Conservation (phyloP, 2,888 invertebrate species). For the Phengaris arion region DNA sequence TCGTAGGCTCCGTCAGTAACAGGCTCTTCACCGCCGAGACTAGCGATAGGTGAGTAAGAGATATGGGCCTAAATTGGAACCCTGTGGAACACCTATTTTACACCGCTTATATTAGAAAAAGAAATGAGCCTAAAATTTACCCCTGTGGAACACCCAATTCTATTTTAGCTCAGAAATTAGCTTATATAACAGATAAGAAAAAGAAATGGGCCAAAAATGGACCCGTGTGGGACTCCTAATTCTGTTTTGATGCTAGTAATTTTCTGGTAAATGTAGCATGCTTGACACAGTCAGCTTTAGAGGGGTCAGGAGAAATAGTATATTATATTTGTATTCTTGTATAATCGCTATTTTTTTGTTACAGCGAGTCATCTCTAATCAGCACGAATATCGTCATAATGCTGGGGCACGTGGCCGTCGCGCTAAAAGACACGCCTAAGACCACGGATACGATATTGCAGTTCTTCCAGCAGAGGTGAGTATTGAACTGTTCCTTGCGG, state of each 20-base stretch:
- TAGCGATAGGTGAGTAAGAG: conserved; percentile 83
- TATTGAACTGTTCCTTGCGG: background rate
- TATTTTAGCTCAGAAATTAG: conserved; percentile 81
- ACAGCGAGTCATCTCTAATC: conserved; percentile 93
- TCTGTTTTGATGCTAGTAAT: background rate
- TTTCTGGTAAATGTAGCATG: background rate
- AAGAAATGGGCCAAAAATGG: background rate
- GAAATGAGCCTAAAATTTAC: background rate
- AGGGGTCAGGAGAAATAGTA: background rate
- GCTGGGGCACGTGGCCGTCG: conserved; percentile 97
- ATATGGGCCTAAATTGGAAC: background rate
- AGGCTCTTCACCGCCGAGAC: conserved; percentile 96
- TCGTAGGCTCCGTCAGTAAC: conserved; percentile 97
- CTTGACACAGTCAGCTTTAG: background rate
- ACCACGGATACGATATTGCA: conserved; percentile 97
- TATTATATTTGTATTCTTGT: too few species aligned
- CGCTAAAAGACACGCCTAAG: conserved; percentile 94
- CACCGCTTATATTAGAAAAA: conserved; percentile 77
- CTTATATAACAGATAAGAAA: conserved; percentile 80
- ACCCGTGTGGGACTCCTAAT: background rate
- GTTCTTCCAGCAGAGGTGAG: conserved; percentile 93
- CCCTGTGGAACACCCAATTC: background rate
- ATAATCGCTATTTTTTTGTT: conserved; percentile 42
- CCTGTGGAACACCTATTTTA: background rate
- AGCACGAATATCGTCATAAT: conserved; percentile 98